A percentile compares a stretch with the other conserved stretches of the same genome.
phyloP scores from a whole-genome alignment of 2,888 invertebrate genomes.

The Eucera pruinosa region DNA sequence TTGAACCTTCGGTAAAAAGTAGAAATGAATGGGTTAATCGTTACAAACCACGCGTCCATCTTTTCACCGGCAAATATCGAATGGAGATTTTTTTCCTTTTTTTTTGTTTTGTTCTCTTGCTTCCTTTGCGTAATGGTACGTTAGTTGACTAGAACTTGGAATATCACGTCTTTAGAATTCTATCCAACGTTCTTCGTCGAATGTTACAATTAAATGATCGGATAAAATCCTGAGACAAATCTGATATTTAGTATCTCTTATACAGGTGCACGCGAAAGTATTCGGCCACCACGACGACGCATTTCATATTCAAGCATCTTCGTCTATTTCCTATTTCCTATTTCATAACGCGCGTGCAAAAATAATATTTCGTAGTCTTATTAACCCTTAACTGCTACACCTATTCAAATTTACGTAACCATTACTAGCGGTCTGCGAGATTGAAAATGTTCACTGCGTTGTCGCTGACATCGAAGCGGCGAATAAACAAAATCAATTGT shows the following conservation, averaged over 20 bases:
- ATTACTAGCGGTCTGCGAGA: too few relatives aligned
- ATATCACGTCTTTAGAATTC: slow-evolving; percentile 54
- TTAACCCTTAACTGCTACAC: too few relatives aligned
- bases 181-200: slow-evolving; percentile 45
- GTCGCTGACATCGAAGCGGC: too few relatives aligned
- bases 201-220: slow-evolving; percentile 33
- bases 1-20: slow-evolving; percentile 16
- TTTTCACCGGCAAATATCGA: slow-evolving; percentile 16
- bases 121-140: slow-evolving; percentile 29
- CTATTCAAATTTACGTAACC: too few relatives aligned
- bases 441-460: too few relatives aligned
- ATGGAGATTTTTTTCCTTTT: neutral
- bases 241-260: slow-evolving; percentile 38
- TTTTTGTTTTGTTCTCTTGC: too few relatives aligned
- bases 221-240: slow-evolving; percentile 47
- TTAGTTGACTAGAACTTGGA: slow-evolving; percentile 66
- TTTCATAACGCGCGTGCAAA: too few relatives aligned
- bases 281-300: too few relatives aligned
- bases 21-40: slow-evolving; percentile 19
- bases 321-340: too few relatives aligned
- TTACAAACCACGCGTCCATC: slow-evolving; percentile 33
- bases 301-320: too few relatives aligned
- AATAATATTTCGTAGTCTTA: too few relatives aligned
- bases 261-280: neutral
- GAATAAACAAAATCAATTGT: too few relatives aligned